These are phyloP conservation scores for Thamnaconus septentrionalis DNA, from an alignment of 2,113 vertebrate genomes.

Conservation along the genomic window DNA sequence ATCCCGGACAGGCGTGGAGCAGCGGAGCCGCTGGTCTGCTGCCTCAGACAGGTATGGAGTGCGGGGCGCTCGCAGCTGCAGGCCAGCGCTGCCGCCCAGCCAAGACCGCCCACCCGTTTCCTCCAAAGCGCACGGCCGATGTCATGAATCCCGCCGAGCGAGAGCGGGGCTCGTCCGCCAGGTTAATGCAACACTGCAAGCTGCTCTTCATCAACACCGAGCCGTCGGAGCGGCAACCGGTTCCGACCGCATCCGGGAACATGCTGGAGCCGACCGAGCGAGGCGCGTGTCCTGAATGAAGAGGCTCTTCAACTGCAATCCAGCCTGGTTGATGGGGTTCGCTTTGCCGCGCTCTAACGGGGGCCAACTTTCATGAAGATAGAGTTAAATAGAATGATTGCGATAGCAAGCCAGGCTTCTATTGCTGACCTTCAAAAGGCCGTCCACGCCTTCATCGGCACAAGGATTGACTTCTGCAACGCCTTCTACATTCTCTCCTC, in stretches of 20 bases:
- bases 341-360: neutral
- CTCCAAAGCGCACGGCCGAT: constrained; percentile 24
- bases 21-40: neutral
- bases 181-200: constrained; percentile 21
- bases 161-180: neutral
- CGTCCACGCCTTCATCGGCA: no score
- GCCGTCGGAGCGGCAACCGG: no score
- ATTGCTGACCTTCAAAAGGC: no score
- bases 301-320: neutral
- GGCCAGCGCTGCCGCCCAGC: no score
- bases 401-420: neutral
- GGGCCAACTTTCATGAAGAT: neutral
- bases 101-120: neutral
- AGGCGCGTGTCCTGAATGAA: neutral
- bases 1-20: constrained; percentile 43
- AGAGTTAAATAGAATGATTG: neutral
- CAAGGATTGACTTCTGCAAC: no score
- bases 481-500: no score
- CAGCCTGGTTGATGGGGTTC: neutral
- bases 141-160: constrained; percentile 50
- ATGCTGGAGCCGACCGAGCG: neutral
- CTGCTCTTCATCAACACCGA: constrained; percentile 9
- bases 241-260: no score
- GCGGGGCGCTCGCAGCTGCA: no score
- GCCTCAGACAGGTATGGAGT: no score